Evolutionary conservation across 2,113 vertebrate genomes (phyloP).

Genomic region (Tetraodon nigroviridis): DNA sequence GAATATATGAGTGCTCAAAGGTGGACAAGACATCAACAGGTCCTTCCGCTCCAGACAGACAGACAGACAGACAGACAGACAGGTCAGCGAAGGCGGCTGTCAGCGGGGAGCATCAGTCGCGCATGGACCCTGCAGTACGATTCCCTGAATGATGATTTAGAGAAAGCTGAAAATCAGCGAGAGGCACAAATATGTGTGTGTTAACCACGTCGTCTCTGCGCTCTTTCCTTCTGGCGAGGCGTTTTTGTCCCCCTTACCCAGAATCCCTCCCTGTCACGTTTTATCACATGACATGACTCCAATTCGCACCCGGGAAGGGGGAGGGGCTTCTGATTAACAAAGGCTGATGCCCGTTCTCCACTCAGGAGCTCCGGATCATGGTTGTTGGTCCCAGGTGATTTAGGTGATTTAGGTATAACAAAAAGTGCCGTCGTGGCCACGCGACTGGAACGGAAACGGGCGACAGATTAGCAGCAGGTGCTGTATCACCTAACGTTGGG

Average conservation of each 20-base stretch:
- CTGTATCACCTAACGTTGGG: too few relatives aligned
- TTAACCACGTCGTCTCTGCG: conserved; percentile 21
- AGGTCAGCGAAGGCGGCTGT: conserved; percentile 43
- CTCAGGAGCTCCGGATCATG: conserved; percentile 70
- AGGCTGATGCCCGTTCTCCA: conserved; percentile 86
- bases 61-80: conserved; percentile 21
- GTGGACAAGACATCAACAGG: too few relatives aligned
- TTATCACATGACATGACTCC: conserved; percentile 90
- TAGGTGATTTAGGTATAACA: conserved; percentile 69
- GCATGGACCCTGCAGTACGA: conserved; percentile 22
- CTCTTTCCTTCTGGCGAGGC: conserved; percentile 4
- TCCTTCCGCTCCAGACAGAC: conserved; percentile 19
- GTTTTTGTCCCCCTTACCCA: conserved; percentile 36
- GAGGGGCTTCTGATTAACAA: conserved; percentile 40
- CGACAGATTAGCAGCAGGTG: too few relatives aligned
- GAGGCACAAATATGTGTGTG: conserved; percentile 30
- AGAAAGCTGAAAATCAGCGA: neutral
- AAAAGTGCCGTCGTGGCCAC: neutral
- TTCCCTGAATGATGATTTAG: too few relatives aligned
- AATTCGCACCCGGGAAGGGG: conserved; percentile 78
- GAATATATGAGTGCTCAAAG: too few relatives aligned
- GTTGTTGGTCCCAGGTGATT: conserved; percentile 76
- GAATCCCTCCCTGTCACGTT: conserved; percentile 74
- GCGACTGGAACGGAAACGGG: neutral
- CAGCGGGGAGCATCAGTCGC: conserved; percentile 51